Base-by-base conservation (phyloP, 2,797 vertebrate species). In the Phataginus tetradactyla region DNA sequence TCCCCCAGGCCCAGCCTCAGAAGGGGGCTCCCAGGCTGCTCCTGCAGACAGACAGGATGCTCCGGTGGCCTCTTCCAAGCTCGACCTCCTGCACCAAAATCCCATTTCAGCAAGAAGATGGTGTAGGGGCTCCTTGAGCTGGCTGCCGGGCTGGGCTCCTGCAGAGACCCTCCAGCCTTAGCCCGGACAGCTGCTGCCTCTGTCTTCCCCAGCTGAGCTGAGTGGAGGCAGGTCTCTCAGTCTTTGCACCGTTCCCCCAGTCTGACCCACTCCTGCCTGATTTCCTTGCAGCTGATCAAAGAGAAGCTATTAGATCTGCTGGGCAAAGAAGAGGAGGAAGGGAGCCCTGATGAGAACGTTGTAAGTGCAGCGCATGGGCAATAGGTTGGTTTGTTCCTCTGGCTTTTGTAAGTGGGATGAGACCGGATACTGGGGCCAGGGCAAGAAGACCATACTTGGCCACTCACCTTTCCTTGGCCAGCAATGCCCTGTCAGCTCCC, bases 251-350 rank as follows among this genome's bases (percentile, higher is more conserved):
- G 0, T n/a, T 63, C 69, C 45, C 75, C 75, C 32, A 37, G 23
- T 45, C 45, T 94, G 29, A 97, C 25, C 27, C 42, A 27, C 18
- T 18, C 42, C 18, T 25, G 0, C 21, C 93, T 96, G 55, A 53
- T 13, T 98, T 94, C 83, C 96, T 98, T 95, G 77, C 98, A 99
- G 99, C 99, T 99, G 97, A 99, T 99, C 97, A 99, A 99, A 98
- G 99, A 99, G 97, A 99, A 99, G 97, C 97, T 99, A 72, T 97
- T 99, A 98, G 99, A 99, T 96, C 98, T 99, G 53, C 98, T 99
- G 42, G 99, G 99, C 94, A 99, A 99, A 97, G 99, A 99, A 66
- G 99, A 99, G 20, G 99, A 99, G 80, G 99, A 99, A 86, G 99
- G 99, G 98, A 99, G 99, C 98, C 99, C 99, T 2, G 99, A 99